Evolutionary conservation across 2,797 vertebrate species (phyloP).

Genomic region (Kryptopterus vitreolus): DNA sequence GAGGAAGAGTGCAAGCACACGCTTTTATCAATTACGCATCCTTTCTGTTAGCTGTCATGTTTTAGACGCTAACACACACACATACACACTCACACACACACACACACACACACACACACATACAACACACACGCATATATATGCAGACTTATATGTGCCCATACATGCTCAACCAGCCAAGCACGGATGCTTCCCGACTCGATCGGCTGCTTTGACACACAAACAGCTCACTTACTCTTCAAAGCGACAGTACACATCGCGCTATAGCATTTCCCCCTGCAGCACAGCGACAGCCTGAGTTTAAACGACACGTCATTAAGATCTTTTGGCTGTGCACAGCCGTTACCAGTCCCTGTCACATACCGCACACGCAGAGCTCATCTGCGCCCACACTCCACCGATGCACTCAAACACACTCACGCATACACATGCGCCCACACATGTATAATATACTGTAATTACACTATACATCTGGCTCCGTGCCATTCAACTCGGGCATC

Average conservation of each 20-base stretch:
- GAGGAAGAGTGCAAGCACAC: constrained; percentile 54
- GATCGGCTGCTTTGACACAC: constrained; percentile 23
- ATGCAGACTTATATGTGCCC: constrained; percentile 21
- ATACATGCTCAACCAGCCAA: constrained; percentile 32
- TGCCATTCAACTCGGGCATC: not conserved
- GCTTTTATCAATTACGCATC: constrained; percentile 74
- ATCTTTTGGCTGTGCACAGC: constrained; percentile 25
- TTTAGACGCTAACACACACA: constrained; percentile 48
- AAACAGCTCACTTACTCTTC: constrained; percentile 41
- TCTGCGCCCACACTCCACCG: constrained; percentile 29
- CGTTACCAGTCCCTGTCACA: constrained; percentile 43
- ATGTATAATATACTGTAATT: constrained; percentile 58
- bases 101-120: constrained; percentile 34
- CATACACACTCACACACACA: constrained; percentile 9
- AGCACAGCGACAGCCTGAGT: constrained; percentile 39
- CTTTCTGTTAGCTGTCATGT: constrained; percentile 45
- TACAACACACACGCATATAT: constrained; percentile 41
- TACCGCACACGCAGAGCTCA: constrained; percentile 61
- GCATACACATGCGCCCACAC: constrained; percentile 12
- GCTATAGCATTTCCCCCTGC: constrained; percentile 27
- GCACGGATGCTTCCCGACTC: constrained; percentile 27
- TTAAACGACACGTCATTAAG: constrained; percentile 38
- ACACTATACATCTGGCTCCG: constrained; percentile 47
- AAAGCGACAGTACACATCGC: constrained; percentile 28
- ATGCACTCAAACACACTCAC: constrained; percentile 4